phyloP scores from a whole-genome alignment of 2,888 invertebrate species.

The Trachelus troglodyta region DNA sequence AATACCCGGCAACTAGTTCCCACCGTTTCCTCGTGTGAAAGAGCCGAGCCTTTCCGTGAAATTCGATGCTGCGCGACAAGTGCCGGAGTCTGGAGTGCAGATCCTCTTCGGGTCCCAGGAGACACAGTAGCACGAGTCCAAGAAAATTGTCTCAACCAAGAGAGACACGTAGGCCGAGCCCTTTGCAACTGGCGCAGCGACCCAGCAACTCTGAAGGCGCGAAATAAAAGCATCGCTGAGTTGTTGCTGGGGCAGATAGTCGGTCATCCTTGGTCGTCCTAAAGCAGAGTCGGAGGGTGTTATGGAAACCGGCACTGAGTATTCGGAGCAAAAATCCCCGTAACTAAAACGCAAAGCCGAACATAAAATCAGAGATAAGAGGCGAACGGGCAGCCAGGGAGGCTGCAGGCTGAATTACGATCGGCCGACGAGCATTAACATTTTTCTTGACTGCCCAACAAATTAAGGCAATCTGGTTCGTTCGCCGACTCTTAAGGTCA shows the following conservation, averaged over 20 bases:
- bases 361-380: slow-evolving; percentile 61
- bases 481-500: slow-evolving; percentile 27
- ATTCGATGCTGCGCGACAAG: slow-evolving; percentile 51
- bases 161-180: too few species aligned
- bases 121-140: slow-evolving; percentile 11
- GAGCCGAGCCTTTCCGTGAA: slow-evolving; percentile 38
- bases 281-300: too few species aligned
- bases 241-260: too few species aligned
- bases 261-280: too few species aligned
- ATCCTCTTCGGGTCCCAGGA: neutral
- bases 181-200: too few species aligned
- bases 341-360: slow-evolving; percentile 57
- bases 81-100: slow-evolving; percentile 20
- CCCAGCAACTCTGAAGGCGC: too few species aligned
- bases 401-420: slow-evolving; percentile 55
- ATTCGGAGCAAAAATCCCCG: slow-evolving; percentile 32
- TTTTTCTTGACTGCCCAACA: slow-evolving; percentile 59
- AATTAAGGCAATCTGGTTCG: slow-evolving; percentile 61
- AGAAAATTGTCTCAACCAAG: too few species aligned
- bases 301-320: too few species aligned
- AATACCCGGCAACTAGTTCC: slow-evolving; percentile 46
- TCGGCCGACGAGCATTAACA: slow-evolving; percentile 58
- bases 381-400: slow-evolving; percentile 40
- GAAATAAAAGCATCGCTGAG: too few species aligned
- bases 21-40: slow-evolving; percentile 60